Evolutionary conservation across 1,140 invertebrate genomes (phyloP), one percentile per base, ranked within the genome.

Genomic region (Papilio polytes): DNA sequence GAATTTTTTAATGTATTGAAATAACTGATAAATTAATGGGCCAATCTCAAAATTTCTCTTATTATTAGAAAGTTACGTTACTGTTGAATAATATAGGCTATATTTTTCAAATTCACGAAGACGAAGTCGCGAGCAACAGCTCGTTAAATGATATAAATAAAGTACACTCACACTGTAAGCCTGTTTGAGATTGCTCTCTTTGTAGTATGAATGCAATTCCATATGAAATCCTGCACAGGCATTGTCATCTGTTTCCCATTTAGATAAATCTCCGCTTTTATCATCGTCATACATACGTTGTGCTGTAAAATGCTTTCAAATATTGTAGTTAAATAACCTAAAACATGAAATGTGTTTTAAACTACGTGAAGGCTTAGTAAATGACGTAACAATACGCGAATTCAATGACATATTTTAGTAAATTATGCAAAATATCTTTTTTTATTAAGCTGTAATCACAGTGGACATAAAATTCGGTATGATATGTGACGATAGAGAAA

Each of bases 221-320:
- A 70, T 31, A 70, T 70, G 63, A 70, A 70, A 70, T 36, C 63
- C 26, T 70, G 63, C 63, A 70, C 22, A 70, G 13, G 26, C 63
- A 70, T 70, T 70, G 63, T 70, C 63, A 70, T 70, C 63, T 70
- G 63, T 70, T 70, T 70, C 26, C 63, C 63, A 70, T 70, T 70
- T 70, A 70, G 63, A 36, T 31, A 70, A 70, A 13, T 36, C 63
- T 15, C 3, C 63, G 63, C 63, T 70, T 63, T 70, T 70, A 70
- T 70, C 63, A 70, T 31, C 12, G 12, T 36, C 6, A 31, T 13
- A 70, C 26, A 70, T 36, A 70, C 63, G 63, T 63, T 63, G 59
- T 63, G 59, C 6, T 41, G 36, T 15, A 26, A 70, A 70, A 6
- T 7, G 63, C 63, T 70, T 70, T 36, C 20, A 63, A 63, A 70